Base-by-base conservation (phyloP, 2,113 vertebrate species). In the Forbesichthys papilliferus region DNA sequence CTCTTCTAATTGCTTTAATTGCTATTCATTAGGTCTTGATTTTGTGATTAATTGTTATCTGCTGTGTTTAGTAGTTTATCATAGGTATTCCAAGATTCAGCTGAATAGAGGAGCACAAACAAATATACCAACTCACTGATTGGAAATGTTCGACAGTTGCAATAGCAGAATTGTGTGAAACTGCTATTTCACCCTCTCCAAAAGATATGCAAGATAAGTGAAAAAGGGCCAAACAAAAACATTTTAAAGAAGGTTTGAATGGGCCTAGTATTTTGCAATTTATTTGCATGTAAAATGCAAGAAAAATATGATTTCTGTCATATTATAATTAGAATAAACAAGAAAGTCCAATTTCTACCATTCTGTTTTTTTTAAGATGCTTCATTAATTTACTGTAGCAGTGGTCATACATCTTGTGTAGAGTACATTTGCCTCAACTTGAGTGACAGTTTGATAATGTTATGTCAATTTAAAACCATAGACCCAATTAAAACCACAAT, bases 401-500 rank as follows among this genome's bases (percentile, higher is more conserved):
- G 47, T 4, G 79, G 55, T 69, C 70, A 61, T 72, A 62, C 82
- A 42, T 48, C 57, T 11, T 11, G 52, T 61, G 36, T 16, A 48
- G 53, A 46, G 47, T 9, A 48, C 14, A 42, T 16, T 9, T 62
- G 68, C 10, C 9, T 66, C 42, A 66, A 42, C 34, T 58, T 51
- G 53, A 64, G 48, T 33, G 48, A 55, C 46, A 60, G 33, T 49
- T 61, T 48, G 61, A 42, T 66, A 49, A 34, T 36, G 27, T 63
- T 53, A 46, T 11, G 51, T 52, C 58, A 12, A 34, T 53, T 56
- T 69, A 48, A 69, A 69, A 60, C 64, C 11, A 11, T 49, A 56
- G 57, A 75, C 65, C 67, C 34, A 74, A 70, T 78, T 82, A 80
- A 74, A 80, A 48, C 9, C 64, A 58, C 48, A 55, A 66, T 68